Evolutionary conservation across 1,140 invertebrate species (phyloP), one percentile per base, ranked within the genome.

Genomic region (Drosophila auraria): DNA sequence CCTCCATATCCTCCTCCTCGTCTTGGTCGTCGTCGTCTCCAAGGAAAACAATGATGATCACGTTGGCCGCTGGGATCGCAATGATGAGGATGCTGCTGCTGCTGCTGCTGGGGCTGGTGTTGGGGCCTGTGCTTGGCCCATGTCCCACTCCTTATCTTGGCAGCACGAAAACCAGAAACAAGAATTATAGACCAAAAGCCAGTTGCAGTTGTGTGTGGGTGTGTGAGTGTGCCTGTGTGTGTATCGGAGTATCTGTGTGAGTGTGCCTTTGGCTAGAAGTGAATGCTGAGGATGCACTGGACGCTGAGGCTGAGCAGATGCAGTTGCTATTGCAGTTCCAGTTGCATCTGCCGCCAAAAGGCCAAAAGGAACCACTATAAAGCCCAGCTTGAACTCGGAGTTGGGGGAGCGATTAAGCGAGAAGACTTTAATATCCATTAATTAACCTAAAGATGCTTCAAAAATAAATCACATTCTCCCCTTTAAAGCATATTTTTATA

Each of bases 121-220:
- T 36, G 53, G 53, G 53, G 53, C 53, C 53, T 38, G 14, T 23
- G 53, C 53, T 56, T 56, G 53, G 53, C 53, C 80, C 62, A 65
- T 77, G 73, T 75, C 77, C 80, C 78, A 74, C 82, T 86, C 74
- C 84, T 87, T 87, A 90, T 89, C 84, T 87, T 68, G 60, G 83
- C 73, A 56, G 72, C 83, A 87, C 83, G 83, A 87, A 87, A 87
- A 80, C 81, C 81, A 87, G 81, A 87, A 87, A 87, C 86, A 87
- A 90, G 84, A 87, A 87, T 87, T 87, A 87, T 87, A 87, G 84
- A 87, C 84, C 84, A 87, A 87, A 84, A 87, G 84, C 84, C 78
- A 87, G 83, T 87, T 89, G 83, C 83, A 74, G 64, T 60, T 66
- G 63, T 54, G 44, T 82, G 40, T 59, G 27, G 56, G 49, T 68